Evolutionary conservation across 1,140 invertebrate genomes (phyloP), one percentile per base, ranked within the genome.

Genomic region (Ooceraea biroi): DNA sequence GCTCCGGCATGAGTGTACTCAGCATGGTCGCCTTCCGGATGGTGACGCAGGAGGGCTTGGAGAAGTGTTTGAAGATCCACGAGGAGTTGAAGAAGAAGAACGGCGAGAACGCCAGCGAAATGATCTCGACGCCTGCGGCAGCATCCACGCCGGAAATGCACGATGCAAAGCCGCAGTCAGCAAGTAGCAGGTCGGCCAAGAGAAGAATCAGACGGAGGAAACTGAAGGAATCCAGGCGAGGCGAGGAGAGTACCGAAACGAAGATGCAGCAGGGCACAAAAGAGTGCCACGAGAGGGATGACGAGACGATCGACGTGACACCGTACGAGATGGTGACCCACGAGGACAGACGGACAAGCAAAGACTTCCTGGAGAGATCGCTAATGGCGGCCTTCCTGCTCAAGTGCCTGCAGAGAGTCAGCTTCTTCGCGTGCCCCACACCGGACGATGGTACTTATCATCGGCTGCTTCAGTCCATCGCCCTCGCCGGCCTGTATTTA

Each of bases 1-100:
- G 96, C n/a, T 97, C 97, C 2, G 97, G 97, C 22, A 97, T 98
- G 96, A 97, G 97, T 85, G 95, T 97, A 61, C 93, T 98, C 8
- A 97, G 96, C 86, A 96, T 96, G 90, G 95, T 98, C 22, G 96
- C 97, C 0, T 90, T 98, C 57, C 93, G 97, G 76, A 96, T 97
- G 92, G 95, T 98, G 0, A 97, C 97, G 0, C 96, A 97, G 88
- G 90, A 95, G 5, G 95, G 95, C 0, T 90, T 95, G 0, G 89
- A 95, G 1, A 94, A 94, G 30, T 95, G 95, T 76, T 85, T 95
- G n/a, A 88, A 94, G 44, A 93, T 96, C 57, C 93, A 95, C 57
- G 91, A 89, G 11, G 82, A 89, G 50, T 69, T 93, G 5, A 88
- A 88, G 55, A 30, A 52, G 14, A 36, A 71, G 0, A n/a, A 4